Evolutionary conservation across 2,888 invertebrate genomes (phyloP), one percentile per base, ranked within the genome.

Genomic region (Frankliniella fusca): DNA sequence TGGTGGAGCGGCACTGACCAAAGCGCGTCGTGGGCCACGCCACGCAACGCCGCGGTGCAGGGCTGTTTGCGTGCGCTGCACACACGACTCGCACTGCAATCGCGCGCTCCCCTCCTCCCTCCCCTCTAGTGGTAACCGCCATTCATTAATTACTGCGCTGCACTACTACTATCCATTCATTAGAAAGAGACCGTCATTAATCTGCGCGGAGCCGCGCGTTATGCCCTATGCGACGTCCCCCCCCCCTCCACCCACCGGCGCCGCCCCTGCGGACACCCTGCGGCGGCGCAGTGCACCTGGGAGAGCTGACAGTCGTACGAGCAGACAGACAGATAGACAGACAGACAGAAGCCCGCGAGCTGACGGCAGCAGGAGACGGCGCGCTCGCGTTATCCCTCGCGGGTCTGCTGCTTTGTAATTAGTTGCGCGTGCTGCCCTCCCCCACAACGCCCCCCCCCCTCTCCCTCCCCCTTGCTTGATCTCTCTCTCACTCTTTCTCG

Each of bases 121-220:
- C 12, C 20, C 61, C 18, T 61, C 15, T 54, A 7, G 3, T 23
- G 27, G 23, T 23, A 27, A n/a, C 70, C 70, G 70, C 70, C 70
- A 76, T 76, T 76, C 70, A 76, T 76, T 76, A 76, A 76, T 76
- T 76, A 76, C 70, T 9, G 3, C 38, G 70, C 70, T 76, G 70
- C 70, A 76, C 70, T 38, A 38, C 38, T 38, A 38, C 38, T 76
- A 76, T 27, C 27, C 70, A 76, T 76, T 76, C 70, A 76, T 76
- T 76, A 76, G 70, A 76, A 76, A 61, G 18, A 61, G 70, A 12
- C 70, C 70, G 23, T 76, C 70, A 76, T 76, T 76, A 76, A 76
- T 76, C 70, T 76, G n/a, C n/a, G n/a, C n/a, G 70, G 27, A 7
- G 61, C 61, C 61, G 61, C 12, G 70, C 70, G 70, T 76, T 76